Evolutionary conservation across 2,797 vertebrate genomes (phyloP), one percentile per base, ranked within the genome.

Genomic region (Cephalopachus bancanus): DNA sequence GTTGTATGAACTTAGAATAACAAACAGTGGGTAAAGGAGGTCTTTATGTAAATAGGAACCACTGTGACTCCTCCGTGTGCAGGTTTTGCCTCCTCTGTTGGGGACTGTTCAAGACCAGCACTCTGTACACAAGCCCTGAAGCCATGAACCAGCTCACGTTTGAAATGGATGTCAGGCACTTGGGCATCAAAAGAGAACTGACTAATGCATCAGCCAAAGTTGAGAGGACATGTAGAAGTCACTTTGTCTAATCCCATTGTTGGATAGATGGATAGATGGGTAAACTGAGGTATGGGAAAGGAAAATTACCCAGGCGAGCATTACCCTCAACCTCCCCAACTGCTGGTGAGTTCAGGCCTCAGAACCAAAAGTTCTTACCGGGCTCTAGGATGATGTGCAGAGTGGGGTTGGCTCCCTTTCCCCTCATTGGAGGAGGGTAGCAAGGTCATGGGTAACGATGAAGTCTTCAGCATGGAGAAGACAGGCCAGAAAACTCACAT

Each of bases 321-420:
- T 99, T 96, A 99, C 99, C 0, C 98, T 99, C 81, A 99, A 99
- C 97, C 98, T 99, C 86, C 99, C 99, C 5, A 99, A 99, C 98
- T 99, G 99, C 98, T 99, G 99, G 99, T 99, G 97, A 99, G 20
- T 20, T 60, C 74, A 80, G 28, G 60, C n/a, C 69, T n/a, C 24
- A 0, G 1, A 0, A 10, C 28, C 51, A n/a, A 60, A 72, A 89
- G 20, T 26, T 30, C 22, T 55, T 24, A 10, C 2, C 3, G 30
- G 8, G 15, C 72, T 88, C 60, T 49, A 49, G 57, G 71, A 55
- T 12, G 60, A n/a, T 4, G 12, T 78, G 26, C 33, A 37, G 33
- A 12, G 33, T 26, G 53, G 81, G 76, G 6, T 10, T 67, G 62
- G 28, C 57, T 59, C 28, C 26, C 44, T 26, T 76, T 57, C 79